Base-by-base conservation (phyloP, 2,113 vertebrate species). In the Stomatorhinus ivindoensis region DNA sequence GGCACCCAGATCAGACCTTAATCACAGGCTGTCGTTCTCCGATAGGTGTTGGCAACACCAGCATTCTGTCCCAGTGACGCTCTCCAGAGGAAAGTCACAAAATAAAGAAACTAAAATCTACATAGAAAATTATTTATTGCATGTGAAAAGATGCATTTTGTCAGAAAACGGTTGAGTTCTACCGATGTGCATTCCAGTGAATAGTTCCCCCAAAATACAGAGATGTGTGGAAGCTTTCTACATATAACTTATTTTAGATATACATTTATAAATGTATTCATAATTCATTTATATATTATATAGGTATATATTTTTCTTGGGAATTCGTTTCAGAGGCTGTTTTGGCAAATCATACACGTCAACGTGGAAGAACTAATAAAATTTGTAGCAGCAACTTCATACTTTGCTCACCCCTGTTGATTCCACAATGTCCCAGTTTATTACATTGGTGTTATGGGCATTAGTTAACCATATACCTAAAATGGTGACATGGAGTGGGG, bases 381-480 rank as follows among this genome's bases (percentile, higher is more conserved):
- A 96, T 95, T 94, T 93, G 94, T 97, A 98, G 97, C 97, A 99
- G 98, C 97, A 97, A 95, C 98, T 99, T 99, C 97, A 99, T 99
- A 99, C 98, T 99, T 97, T 99, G 98, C 98, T 97, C 97, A 96
- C 97, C 97, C 98, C 98, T 99, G 97, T 99, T 99, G 98, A 99
- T 99, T 99, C 98, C 95, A 96, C 97, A 96, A 95, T 94, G 94
- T 95, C 96, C 96, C 93, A 94, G 94, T 96, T 95, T 94, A 94
- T 96, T 93, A 93, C 92, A 94, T 94, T 92, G 95, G 95, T 95
- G 94, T 93, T 95, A 93, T 90, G 92, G 94, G 89, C 94, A 93
- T 94, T 94, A 92, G 93, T 96, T 93, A 47, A 93, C 92, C 92
- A 92, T 94, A 94, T 93, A 91, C 95, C 93, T 93, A 90, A 93